Evolutionary conservation across 2,113 vertebrate species (phyloP).

Genomic region (Pseudorectes ferrugineus): DNA sequence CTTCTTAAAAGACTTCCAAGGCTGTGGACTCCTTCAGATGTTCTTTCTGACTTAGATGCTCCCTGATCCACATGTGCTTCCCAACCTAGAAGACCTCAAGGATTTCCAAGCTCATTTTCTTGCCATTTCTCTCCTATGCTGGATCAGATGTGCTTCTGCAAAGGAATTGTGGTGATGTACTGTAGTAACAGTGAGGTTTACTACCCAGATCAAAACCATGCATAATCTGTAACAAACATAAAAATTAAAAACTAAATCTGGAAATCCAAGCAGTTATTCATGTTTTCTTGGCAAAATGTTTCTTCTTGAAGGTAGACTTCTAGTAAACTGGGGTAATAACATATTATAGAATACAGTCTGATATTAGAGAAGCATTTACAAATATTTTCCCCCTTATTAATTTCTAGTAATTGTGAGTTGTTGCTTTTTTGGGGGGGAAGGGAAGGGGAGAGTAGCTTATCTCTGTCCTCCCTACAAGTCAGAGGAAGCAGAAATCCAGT

Average conservation of each 20-base stretch:
- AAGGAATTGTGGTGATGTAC: not conserved
- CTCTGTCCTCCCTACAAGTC: not conserved
- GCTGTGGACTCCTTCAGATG: not conserved
- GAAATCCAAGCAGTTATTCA: not conserved
- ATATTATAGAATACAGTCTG: not conserved
- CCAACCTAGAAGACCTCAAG: not conserved
- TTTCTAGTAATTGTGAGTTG: not conserved
- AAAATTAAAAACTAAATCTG: not conserved
- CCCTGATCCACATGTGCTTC: not conserved
- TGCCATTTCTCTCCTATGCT: not conserved
- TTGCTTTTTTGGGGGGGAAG: fast-evolving
- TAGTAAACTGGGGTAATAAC: not conserved
- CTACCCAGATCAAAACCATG: not conserved
- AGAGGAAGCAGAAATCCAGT: not conserved
- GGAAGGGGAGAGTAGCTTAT: not conserved
- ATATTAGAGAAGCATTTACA: not conserved
- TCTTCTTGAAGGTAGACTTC: not conserved
- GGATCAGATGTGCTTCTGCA: not conserved
- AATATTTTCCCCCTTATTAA: not conserved
- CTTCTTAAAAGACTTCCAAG: not conserved
- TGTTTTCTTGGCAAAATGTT: not conserved
- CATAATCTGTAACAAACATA: not conserved
- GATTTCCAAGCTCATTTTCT: not conserved
- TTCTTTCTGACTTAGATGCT: not conserved
- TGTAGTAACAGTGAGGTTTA: not conserved